Conservation (phyloP, 2,113 vertebrate genomes). For the Elanoides forficatus region DNA sequence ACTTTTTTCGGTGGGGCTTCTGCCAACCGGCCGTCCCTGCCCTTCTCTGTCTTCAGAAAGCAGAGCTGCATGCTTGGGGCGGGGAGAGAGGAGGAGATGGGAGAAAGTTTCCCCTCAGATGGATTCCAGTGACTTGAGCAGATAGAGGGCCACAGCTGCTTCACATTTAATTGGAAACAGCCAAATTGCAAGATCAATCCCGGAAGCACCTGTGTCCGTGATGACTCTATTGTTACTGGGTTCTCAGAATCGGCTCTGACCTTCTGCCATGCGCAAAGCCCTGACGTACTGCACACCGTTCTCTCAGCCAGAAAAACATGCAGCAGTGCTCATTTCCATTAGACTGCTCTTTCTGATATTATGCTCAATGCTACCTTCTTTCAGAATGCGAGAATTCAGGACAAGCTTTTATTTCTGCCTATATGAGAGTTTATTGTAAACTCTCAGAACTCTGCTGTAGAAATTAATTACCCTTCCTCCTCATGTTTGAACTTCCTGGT, state of each 20-base stretch:
- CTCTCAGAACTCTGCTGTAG: neutral
- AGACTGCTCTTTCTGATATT: neutral
- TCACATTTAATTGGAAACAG: slow-evolving; percentile 72
- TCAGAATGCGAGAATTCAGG: neutral
- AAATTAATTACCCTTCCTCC: neutral
- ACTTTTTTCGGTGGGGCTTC: neutral
- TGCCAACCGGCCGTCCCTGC: slow-evolving; percentile 32
- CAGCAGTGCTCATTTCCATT: neutral
- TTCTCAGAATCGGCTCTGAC: slow-evolving; percentile 23
- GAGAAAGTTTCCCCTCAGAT: slow-evolving; percentile 2
- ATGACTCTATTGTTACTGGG: slow-evolving; percentile 59
- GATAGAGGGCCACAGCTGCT: slow-evolving; percentile 73
- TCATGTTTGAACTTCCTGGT: neutral
- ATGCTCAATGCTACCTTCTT: neutral
- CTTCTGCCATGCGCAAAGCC: neutral
- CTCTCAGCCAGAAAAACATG: neutral
- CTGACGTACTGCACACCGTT: neutral
- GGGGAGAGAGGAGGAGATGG: neutral
- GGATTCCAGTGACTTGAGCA: slow-evolving; percentile 59
- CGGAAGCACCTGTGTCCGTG: slow-evolving; percentile 76
- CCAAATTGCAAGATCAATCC: slow-evolving; percentile 58
- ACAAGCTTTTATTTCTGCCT: neutral
- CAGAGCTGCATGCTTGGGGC: neutral
- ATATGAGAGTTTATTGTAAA: neutral
- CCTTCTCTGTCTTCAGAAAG: neutral